Conservation (phyloP, 2,797 vertebrate genomes). For the Morelia viridis region DNA sequence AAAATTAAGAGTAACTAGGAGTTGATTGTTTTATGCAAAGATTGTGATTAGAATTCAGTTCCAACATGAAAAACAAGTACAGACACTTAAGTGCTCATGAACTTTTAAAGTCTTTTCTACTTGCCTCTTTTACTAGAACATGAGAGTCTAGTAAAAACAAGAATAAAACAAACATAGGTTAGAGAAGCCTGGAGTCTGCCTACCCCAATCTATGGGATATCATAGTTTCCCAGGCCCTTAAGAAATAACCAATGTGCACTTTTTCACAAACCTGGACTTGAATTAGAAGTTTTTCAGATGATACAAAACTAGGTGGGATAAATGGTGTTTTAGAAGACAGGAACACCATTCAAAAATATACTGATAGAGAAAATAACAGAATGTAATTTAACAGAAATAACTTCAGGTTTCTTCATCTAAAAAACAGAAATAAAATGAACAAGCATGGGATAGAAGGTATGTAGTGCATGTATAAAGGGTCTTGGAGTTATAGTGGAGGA, state of each 20-base stretch:
- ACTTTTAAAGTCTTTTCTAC: neutral
- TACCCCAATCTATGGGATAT: neutral
- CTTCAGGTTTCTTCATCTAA: neutral
- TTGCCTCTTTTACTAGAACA: neutral
- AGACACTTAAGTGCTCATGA: neutral
- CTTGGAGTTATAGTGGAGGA: neutral
- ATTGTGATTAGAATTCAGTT: neutral
- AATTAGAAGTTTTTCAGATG: no score
- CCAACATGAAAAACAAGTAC: neutral
- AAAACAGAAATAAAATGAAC: neutral
- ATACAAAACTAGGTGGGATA: no score
- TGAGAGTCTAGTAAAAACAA: neutral
- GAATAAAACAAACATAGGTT: no score
- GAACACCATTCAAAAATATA: neutral
- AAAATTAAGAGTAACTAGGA: neutral
- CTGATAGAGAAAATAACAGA: neutral
- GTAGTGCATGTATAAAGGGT: neutral
- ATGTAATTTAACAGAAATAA: neutral
- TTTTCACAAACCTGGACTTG: no score
- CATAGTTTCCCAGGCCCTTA: neutral
- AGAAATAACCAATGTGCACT: no score
- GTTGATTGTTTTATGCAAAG: neutral
- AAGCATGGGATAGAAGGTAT: neutral
- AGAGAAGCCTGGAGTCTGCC: neutral
- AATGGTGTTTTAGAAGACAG: no score